Percentiles rank a stretch among this genome's conserved stretches.
Conservation (phyloP, 2,113 vertebrate species). For the Pangasianodon hypophthalmus region DNA sequence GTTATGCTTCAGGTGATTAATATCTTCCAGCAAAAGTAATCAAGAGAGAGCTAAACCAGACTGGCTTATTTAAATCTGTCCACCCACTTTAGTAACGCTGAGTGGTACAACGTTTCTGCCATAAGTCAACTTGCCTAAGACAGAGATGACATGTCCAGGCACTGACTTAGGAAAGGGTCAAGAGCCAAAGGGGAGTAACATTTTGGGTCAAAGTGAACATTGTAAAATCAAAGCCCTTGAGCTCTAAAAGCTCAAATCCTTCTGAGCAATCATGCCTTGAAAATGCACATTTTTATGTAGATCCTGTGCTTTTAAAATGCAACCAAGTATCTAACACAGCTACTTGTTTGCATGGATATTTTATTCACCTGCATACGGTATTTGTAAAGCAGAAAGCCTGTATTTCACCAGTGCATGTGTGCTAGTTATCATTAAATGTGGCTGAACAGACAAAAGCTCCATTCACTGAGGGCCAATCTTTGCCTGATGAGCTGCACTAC, state of each 20-base stretch:
- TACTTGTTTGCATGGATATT: background rate
- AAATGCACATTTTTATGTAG: background rate
- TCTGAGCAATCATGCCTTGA: background rate
- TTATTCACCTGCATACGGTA: background rate
- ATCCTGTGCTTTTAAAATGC: background rate
- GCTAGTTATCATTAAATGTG: conserved; percentile 52
- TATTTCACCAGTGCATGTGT: background rate
- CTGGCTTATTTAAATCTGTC: background rate
- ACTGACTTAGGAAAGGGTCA: background rate
- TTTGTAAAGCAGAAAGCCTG: background rate
- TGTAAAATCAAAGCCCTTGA: background rate
- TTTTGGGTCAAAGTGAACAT: background rate
- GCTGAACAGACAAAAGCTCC: conserved; percentile 52
- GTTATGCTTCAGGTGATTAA: conserved; percentile 48
- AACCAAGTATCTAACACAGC: too few species aligned
- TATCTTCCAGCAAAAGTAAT: conserved; percentile 28
- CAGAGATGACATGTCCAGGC: conserved; percentile 8
- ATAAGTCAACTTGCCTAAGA: background rate
- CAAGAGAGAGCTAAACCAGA: conserved; percentile 27
- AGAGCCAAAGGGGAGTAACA: background rate
- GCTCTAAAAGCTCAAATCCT: background rate
- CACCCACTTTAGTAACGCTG: background rate
- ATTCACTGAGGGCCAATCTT: conserved; percentile 55
- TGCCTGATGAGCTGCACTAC: conserved; percentile 48
- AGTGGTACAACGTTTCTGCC: background rate